These are phyloP conservation scores for Drosophila yakuba DNA, from an alignment of 1,140 invertebrate genomes.

Conservation along the genomic window DNA sequence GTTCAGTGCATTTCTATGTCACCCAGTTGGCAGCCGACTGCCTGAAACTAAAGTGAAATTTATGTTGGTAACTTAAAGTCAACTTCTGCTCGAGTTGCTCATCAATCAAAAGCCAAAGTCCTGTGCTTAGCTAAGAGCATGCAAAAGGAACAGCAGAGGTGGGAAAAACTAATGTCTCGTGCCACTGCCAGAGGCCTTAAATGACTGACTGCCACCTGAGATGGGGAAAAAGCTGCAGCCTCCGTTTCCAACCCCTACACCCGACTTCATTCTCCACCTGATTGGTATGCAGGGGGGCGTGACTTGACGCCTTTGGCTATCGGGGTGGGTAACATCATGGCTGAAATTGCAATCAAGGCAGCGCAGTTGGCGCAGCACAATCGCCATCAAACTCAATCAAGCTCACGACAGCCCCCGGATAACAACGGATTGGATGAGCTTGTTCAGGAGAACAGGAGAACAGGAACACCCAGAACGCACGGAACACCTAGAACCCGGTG, in stretches of 20 bases:
- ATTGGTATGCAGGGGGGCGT: conserved; percentile 60
- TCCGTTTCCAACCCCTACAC: not conserved
- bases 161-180: conserved; percentile 56
- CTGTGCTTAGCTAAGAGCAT: conserved; percentile 23
- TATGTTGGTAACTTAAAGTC: conserved; percentile 40
- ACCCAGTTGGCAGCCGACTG: conserved; percentile 24
- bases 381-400: conserved; percentile 78
- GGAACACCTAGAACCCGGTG: conserved; percentile 20
- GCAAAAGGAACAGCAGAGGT: conserved; percentile 5
- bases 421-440: conserved; percentile 60
- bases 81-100: conserved; percentile 33
- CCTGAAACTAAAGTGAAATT: conserved; percentile 44
- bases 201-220: conserved; percentile 61
- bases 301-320: conserved; percentile 18
- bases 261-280: conserved; percentile 15
- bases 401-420: conserved; percentile 72
- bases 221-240: conserved; percentile 4
- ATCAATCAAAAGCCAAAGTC: conserved; percentile 60
- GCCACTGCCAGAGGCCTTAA: conserved; percentile 60
- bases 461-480: not conserved
- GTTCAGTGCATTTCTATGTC: conserved; percentile 57
- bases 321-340: conserved; percentile 29
- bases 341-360: conserved; percentile 76
- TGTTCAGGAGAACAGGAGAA: not conserved
- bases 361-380: conserved; percentile 66